A percentile compares a stretch with the other conserved stretches of the same genome.
Evolutionary conservation across 2,797 vertebrate species (phyloP).

Genomic region (Pteronotus mesoamericanus): DNA sequence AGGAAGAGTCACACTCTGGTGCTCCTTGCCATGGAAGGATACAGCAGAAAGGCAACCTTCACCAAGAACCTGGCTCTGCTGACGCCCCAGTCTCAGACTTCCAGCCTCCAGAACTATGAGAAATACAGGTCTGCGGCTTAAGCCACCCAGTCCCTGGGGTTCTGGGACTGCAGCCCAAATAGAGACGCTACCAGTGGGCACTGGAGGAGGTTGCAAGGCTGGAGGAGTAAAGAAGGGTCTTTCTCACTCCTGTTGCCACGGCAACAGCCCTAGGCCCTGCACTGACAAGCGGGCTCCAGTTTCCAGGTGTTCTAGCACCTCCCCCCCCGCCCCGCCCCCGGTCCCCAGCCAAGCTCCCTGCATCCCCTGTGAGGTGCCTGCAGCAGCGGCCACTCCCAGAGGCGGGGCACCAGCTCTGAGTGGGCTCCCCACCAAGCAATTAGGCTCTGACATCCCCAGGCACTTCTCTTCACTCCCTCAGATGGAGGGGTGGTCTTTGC

Average conservation of each 20-base stretch:
- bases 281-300: background rate
- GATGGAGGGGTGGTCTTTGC: background rate
- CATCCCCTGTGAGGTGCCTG: background rate
- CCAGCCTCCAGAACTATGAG: too few relatives aligned
- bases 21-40: background rate
- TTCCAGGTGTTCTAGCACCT: background rate
- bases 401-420: background rate
- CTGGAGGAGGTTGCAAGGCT: background rate
- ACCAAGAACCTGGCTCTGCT: accelerated
- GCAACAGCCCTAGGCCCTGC: background rate
- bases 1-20: background rate
- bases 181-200: background rate
- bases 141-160: background rate
- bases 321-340: too few relatives aligned
- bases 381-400: background rate
- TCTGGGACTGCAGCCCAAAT: background rate
- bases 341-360: too few relatives aligned
- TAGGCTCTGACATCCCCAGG: background rate
- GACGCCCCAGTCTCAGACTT: too few relatives aligned
- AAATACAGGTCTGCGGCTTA: background rate
- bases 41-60: background rate
- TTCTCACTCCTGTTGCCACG: background rate
- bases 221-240: background rate
- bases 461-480: background rate
- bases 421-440: accelerated